Evolutionary conservation across 2,797 vertebrate genomes (phyloP).

Genomic region (Bryconaethiops microstoma): DNA sequence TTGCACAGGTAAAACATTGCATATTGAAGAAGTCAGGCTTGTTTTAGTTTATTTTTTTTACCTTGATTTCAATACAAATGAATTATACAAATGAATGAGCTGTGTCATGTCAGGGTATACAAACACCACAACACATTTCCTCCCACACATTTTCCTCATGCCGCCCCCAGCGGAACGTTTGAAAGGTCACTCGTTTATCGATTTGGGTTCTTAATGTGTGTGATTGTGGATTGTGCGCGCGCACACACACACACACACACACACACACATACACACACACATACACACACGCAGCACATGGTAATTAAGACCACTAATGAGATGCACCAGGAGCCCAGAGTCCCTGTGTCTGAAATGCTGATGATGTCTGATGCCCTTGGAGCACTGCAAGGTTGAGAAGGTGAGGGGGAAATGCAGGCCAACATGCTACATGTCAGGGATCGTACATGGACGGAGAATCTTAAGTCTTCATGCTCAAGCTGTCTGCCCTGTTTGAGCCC

Average conservation of each 20-base stretch:
- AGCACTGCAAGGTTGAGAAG: constrained; percentile 59
- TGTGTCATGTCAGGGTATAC: too few species aligned
- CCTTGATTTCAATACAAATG: background rate
- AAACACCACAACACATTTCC: background rate
- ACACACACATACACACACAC: constrained; percentile 28
- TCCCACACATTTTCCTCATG: background rate
- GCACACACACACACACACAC: too few species aligned
- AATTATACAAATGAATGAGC: too few species aligned
- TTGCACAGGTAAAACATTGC: constrained; percentile 3
- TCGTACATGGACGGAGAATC: background rate
- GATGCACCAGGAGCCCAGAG: constrained; percentile 66
- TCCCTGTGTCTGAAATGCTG: constrained; percentile 63
- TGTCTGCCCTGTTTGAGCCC: background rate
- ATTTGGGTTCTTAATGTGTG: constrained; percentile 19
- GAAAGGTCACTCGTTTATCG: constrained; percentile 22
- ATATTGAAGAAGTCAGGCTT: background rate
- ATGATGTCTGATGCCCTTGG: constrained; percentile 70
- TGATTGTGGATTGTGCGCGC: constrained; percentile 11
- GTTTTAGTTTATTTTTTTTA: background rate
- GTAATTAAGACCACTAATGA: constrained; percentile 76
- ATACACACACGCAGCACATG: constrained; percentile 49
- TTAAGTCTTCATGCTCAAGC: too few species aligned
- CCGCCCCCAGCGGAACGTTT: background rate
- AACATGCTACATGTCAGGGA: constrained; percentile 6
- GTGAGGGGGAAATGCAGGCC: background rate